These are phyloP conservation scores for Xerus rutilus DNA, from an alignment of 2,797 vertebrate species.

Conservation along the genomic window DNA sequence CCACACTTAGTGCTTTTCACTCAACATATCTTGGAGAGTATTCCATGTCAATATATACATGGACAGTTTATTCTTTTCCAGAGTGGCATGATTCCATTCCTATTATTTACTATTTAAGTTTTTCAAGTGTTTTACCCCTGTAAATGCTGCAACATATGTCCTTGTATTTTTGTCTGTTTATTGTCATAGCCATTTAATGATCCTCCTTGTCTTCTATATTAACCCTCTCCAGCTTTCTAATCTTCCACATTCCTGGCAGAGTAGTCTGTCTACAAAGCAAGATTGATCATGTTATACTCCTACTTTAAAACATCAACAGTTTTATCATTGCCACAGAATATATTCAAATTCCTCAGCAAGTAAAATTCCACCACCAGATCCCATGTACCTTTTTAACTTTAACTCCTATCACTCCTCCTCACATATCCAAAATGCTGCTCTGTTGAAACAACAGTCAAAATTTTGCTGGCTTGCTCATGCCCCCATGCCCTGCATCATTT, in stretches of 20 bases:
- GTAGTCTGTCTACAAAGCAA: background rate
- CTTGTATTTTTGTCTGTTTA: background rate
- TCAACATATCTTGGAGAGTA: background rate
- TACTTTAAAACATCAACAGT: background rate
- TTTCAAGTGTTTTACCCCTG: background rate
- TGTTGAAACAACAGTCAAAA: background rate
- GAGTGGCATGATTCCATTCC: background rate
- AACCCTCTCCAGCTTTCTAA: background rate
- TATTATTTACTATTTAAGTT: background rate
- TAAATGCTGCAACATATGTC: background rate
- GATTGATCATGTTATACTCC: background rate
- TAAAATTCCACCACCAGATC: background rate
- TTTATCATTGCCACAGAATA: background rate
- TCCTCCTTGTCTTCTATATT: background rate
- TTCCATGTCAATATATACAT: background rate
- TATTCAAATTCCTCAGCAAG: background rate
- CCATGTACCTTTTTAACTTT: background rate
- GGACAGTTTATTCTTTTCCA: background rate
- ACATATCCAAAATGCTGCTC: background rate
- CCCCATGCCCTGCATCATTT: background rate
- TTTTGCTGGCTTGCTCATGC: background rate
- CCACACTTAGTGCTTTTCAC: constrained; percentile 33
- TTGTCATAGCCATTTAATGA: background rate
- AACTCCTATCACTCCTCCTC: background rate
- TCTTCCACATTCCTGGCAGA: background rate